Evolutionary conservation across 2,797 vertebrate species (phyloP), one percentile per base, ranked within the genome.

Genomic region (Alauda arvensis): DNA sequence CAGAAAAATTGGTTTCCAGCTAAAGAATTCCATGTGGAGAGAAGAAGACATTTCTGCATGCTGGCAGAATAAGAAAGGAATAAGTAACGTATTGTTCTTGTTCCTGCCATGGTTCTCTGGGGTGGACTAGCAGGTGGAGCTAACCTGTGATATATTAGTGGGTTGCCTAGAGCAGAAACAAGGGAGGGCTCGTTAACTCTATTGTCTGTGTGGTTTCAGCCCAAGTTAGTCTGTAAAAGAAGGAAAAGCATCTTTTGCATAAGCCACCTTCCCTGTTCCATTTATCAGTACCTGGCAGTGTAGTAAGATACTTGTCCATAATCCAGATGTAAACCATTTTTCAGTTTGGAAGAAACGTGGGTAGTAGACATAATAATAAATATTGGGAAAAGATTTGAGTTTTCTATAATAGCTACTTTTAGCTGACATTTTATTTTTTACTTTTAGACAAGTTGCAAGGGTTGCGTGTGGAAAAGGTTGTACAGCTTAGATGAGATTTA

Each of bases 371-470:
- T 21, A 49, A 42, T 31, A 77, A 26, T 66, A 88, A 91, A 48
- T 68, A 75, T n/a, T 10, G 1, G 45, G 34, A 78, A 91, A 88
- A 59, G 9, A 75, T 68, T 29, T 60, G 18, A 19, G 9, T 56
- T 91, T 92, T 75, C 66, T 66, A 8, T 37, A 66, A 52, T 43
- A 78, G 43, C 55, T 94, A 51, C 77, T 94, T 93, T 90, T 87
- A 81, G 43, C 53, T 66, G 56, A 48, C 24, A 33, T 76, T 84
- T 81, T 85, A 57, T 90, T 77, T 77, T 83, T 62, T 91, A 59
- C 46, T 89, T 90, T 87, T 67, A 89, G 70, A 49, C 33, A 63
- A 85, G 33, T 63, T 71, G 31, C 59, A 69, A 77, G 29, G 71
- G 70, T 84, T 71, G 46, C 2, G 9, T 33, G 29, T 75, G 66